These are phyloP conservation scores for Apis laboriosa DNA, from an alignment of 1,140 invertebrate genomes.

Conservation along the genomic window DNA sequence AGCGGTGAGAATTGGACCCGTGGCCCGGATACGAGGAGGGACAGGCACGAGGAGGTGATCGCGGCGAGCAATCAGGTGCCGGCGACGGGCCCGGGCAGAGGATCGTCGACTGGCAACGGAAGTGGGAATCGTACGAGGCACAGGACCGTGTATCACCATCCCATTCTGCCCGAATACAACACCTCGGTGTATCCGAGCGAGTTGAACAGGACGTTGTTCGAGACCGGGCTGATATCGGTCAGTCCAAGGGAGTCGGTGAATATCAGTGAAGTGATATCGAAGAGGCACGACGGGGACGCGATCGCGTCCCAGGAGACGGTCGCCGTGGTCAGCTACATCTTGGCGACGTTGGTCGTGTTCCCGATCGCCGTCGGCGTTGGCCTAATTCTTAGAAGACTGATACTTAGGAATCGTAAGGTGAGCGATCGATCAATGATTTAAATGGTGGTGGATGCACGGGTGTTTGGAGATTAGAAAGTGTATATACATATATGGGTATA, in stretches of 20 bases:
- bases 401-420: constrained; percentile 81
- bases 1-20: constrained; percentile 7
- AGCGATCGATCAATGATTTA: constrained; percentile 36
- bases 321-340: constrained; percentile 78
- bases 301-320: constrained; percentile 79
- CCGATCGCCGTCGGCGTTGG: constrained; percentile 79
- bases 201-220: constrained; percentile 72
- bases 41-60: constrained; percentile 63
- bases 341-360: constrained; percentile 79
- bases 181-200: constrained; percentile 64
- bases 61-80: constrained; percentile 30
- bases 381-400: constrained; percentile 80
- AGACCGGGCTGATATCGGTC: constrained; percentile 65
- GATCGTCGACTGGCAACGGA: background rate
- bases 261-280: constrained; percentile 78
- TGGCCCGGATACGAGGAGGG: constrained; percentile 21
- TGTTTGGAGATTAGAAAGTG: constrained; percentile 18
- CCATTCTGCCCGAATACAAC: constrained; percentile 67
- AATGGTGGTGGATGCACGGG: background rate
- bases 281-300: constrained; percentile 77
- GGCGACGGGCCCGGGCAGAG: constrained; percentile 36
- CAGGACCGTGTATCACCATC: constrained; percentile 58
- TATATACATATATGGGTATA: background rate
- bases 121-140: constrained; percentile 63
- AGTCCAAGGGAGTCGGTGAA: constrained; percentile 73